These are phyloP conservation scores for Montipora capricornis DNA, from an alignment of 64 coral and sea anemone species.

Conservation along the genomic window DNA sequence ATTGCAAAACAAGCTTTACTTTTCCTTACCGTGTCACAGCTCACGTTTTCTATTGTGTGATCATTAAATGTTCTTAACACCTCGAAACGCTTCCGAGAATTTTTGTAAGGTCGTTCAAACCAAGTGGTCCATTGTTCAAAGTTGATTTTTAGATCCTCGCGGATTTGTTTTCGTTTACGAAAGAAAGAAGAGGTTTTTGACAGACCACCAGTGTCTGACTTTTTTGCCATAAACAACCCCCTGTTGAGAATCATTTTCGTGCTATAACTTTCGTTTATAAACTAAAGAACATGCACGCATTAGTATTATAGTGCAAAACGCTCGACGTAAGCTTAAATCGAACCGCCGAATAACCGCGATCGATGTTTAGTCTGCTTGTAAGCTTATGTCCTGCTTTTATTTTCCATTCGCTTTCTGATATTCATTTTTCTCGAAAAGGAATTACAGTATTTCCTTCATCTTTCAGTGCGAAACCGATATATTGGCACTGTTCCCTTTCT, in stretches of 20 bases:
- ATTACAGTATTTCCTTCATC: neutral
- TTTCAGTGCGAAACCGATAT: neutral
- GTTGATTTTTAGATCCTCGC: slow-evolving; percentile 23
- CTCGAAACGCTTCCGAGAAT: neutral
- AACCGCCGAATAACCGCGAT: neutral
- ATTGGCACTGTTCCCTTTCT: neutral
- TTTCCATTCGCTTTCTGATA: neutral
- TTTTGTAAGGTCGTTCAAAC: neutral
- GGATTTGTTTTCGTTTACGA: slow-evolving; percentile 17
- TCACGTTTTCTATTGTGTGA: slow-evolving; percentile 40
- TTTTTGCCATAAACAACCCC: slow-evolving; percentile 39
- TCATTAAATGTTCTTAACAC: slow-evolving; percentile 21
- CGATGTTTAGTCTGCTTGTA: slow-evolving; percentile 31
- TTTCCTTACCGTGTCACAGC: slow-evolving; percentile 48
- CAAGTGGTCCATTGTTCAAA: neutral
- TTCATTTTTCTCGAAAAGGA: neutral
- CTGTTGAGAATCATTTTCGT: slow-evolving; percentile 33
- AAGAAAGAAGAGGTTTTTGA: slow-evolving; percentile 23
- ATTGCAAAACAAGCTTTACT: slow-evolving; percentile 39
- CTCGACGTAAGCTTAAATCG: neutral
- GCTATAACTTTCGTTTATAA: slow-evolving; percentile 10
- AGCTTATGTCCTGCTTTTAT: slow-evolving; percentile 12
- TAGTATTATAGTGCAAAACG: neutral
- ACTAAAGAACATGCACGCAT: slow-evolving; percentile 19
- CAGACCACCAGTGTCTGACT: slow-evolving; percentile 29